These are phyloP conservation scores for Taxidea taxus DNA, from an alignment of 2,113 vertebrate species.

Conservation along the genomic window DNA sequence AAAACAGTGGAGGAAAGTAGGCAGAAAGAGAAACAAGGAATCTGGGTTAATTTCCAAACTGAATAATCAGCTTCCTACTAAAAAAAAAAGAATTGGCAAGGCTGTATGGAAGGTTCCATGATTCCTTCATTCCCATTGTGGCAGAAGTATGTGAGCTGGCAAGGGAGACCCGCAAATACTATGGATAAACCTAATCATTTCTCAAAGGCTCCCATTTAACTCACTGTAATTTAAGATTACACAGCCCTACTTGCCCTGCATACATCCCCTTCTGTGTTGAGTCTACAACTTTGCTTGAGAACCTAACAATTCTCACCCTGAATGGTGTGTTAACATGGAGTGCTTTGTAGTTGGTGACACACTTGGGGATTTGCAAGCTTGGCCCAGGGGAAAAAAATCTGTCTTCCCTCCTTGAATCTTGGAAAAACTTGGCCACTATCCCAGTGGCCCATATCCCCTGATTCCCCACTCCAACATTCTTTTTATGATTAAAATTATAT, in stretches of 20 bases:
- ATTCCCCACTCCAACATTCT: neutral
- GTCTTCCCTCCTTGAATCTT: conserved; percentile 53
- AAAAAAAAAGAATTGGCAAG: conserved; percentile 73
- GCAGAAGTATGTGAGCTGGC: conserved; percentile 73
- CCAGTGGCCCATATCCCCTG: neutral
- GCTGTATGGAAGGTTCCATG: conserved; percentile 74
- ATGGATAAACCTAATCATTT: conserved; percentile 77
- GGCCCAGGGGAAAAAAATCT: conserved; percentile 2
- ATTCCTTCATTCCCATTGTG: conserved; percentile 70
- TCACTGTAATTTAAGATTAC: conserved; percentile 79
- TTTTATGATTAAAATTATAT: conserved; percentile 18
- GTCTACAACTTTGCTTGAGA: conserved; percentile 68
- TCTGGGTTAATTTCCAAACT: conserved; percentile 78
- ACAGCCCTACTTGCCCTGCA: conserved; percentile 76
- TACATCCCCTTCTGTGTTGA: conserved; percentile 72
- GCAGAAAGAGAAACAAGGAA: conserved; percentile 74
- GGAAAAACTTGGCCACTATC: conserved; percentile 50
- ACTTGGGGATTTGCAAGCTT: conserved; percentile 66
- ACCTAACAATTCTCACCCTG: conserved; percentile 56
- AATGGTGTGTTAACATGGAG: conserved; percentile 63
- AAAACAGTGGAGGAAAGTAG: conserved; percentile 64
- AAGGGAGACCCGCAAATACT: conserved; percentile 62
- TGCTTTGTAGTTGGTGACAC: conserved; percentile 56
- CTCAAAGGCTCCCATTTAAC: conserved; percentile 76
- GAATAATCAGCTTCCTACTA: conserved; percentile 78